Evolutionary conservation across 2,113 vertebrate species (phyloP), one percentile per base, ranked within the genome.

Genomic region (human): DNA sequence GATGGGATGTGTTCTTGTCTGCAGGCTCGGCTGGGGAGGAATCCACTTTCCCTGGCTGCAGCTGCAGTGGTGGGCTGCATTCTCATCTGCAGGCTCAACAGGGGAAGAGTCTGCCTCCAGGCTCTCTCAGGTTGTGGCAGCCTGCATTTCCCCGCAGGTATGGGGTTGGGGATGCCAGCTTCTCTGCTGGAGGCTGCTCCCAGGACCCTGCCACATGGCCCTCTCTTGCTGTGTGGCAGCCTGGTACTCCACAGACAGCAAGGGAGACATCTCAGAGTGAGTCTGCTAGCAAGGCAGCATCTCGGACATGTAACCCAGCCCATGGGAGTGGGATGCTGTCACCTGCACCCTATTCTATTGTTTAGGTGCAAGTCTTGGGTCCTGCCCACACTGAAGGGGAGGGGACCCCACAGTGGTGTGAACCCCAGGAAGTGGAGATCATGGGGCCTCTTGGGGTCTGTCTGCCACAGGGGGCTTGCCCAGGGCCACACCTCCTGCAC

Each of bases 301-400:
- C 82, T 35, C 17, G 4, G 4, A 14, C 4, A 78, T 4, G 40
- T 23, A 35, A 23, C 30, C 75, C 18, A 32, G 6, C 30, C 38
- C 6, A 64, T 32, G 72, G 64, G 16, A 18, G 16, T 23, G n/a
- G 9, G 35, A 40, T 3, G 3, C 22, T 30, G 11, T 38, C 25
- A 5, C 43, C 30, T 25, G n/a, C 7, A 11, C 25, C 14, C 2
- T 1, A 4, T 8, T 8, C 45, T 66, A 0, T 1, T 0, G 8
- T 43, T n/a, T 55, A 76, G n/a, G n/a, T 6, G 30, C 8, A 9
- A 55, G 43, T 27, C 35, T 40, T 75, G 20, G 5, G 32, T 85
- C 48, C 68, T 64, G 61, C 61, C 27, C 61, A 64, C 5, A 30
- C 5, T 73, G 6, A 25, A 0, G 3, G 30, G 86, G 43, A 22